Evolutionary conservation across 2,888 invertebrate genomes (phyloP), one percentile per base, ranked within the genome.

Genomic region (Scrobipalpa atriplicella): DNA sequence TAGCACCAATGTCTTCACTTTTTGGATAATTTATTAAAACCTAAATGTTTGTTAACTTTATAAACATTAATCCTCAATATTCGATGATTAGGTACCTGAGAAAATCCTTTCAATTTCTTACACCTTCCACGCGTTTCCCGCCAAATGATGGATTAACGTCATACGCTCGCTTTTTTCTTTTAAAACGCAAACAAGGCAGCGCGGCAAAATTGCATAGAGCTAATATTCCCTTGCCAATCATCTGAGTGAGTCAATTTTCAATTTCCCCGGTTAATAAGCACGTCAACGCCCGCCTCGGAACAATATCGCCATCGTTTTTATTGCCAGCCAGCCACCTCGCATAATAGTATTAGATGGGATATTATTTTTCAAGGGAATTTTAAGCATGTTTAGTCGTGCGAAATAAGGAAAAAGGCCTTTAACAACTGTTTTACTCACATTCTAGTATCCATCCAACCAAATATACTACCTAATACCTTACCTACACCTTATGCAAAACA

Each of bases 211-310:
- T 87, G 89, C 89, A 89, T 84, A 85, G 78, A 83, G 89, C 87
- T 89, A 90, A 91, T 90, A 90, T 89, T 89, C 86, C 86, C 87
- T 86, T 91, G 91, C 92, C 92, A 92, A 92, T 92, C 92, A 92
- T 85, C 84, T 80, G 80, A 78, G 81, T 83, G 83, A 89, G 87
- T 90, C 88, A 90, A 89, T 92, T 92, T 92, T 89, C 91, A 90
- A 90, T 91, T 90, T 91, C 83, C 88, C 81, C 86, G 79, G 77
- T 84, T 92, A 92, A 92, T 92, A 92, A 90, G 89, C 84, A 83
- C 87, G 91, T 89, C 92, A 89, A 75, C 81, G 71, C 76, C 75
- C 83, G 83, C 82, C 79, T 80, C 74, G 77, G 76, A 80, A 89
- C 89, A 89, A 87, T 88, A 84, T 84, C 79, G 77, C 71, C 72